Evolutionary conservation across 2,888 invertebrate genomes (phyloP).

Genomic region (Slavum lentiscoides): DNA sequence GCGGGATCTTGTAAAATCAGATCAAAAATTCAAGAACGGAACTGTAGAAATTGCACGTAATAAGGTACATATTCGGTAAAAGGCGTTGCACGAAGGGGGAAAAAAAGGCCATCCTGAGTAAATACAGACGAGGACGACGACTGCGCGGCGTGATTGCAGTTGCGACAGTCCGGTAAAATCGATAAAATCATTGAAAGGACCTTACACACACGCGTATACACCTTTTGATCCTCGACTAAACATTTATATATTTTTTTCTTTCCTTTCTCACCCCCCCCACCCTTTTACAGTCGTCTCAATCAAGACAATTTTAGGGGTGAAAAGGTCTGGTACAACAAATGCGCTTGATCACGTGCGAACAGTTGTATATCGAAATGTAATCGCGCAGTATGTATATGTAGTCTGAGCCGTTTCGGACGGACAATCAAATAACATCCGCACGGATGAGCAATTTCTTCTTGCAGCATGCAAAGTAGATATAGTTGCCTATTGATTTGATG

Average conservation of each 20-base stretch:
- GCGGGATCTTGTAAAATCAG: neutral
- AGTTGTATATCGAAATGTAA: constrained; percentile 29
- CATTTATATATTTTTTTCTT: constrained; percentile 13
- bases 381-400: neutral
- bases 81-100: too few relatives aligned
- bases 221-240: constrained; percentile 36
- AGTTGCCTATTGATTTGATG: constrained; percentile 26
- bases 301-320: constrained; percentile 46
- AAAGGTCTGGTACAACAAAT: constrained; percentile 47
- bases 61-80: neutral
- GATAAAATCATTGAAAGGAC: constrained; percentile 29
- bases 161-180: constrained; percentile 35
- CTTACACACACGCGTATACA: neutral
- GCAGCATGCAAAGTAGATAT: constrained; percentile 35
- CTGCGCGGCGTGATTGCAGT: constrained; percentile 20
- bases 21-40: neutral
- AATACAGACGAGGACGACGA: constrained; percentile 1
- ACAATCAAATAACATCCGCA: constrained; percentile 51
- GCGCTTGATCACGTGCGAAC: constrained; percentile 45
- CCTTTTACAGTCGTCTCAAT: constrained; percentile 1
- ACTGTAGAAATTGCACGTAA: neutral
- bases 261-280: constrained; percentile 4
- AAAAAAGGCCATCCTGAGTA: constrained; percentile 30
- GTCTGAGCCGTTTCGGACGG: constrained; percentile 40
- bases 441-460: constrained; percentile 29